These are phyloP conservation scores for Drosophila neoperkinsi DNA, from an alignment of 2,888 invertebrate genomes.

Conservation along the genomic window DNA sequence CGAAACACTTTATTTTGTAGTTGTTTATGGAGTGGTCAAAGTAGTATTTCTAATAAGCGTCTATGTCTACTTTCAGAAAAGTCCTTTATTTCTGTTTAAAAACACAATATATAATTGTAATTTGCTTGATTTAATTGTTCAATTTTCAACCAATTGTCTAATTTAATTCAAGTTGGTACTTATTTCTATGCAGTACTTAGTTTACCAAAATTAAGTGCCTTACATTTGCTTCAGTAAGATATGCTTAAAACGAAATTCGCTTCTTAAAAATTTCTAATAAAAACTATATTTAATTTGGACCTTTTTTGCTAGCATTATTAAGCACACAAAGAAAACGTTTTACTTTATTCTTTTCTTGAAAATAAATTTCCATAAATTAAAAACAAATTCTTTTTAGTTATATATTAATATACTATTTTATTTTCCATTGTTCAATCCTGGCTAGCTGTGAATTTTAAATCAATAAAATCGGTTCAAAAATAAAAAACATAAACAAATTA, in stretches of 20 bases:
- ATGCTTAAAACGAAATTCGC: not conserved
- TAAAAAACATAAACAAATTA: not conserved
- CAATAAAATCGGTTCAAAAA: not conserved
- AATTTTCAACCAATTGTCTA: not conserved
- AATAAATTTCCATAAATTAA: too few species aligned
- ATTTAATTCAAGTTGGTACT: not conserved
- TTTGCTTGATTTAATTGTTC: not conserved
- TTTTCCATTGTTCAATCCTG: not conserved
- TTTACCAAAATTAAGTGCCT: too few species aligned
- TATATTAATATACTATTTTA: not conserved
- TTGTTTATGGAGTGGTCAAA: not conserved
- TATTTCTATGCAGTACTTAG: not conserved
- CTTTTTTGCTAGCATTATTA: too few species aligned
- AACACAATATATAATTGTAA: not conserved
- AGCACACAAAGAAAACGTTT: too few species aligned
- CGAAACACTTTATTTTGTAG: not conserved
- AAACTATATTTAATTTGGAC: too few species aligned
- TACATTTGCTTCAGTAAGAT: not conserved
- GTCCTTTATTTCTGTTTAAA: too few species aligned
- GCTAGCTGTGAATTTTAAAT: not conserved
- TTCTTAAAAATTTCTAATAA: too few species aligned
- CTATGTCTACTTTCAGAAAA: not conserved
- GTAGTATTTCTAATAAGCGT: not conserved
- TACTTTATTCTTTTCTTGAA: too few species aligned
- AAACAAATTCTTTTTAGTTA: too few species aligned